phyloP scores from a whole-genome alignment of 2,113 vertebrate species.

The Anolis carolinensis region DNA sequence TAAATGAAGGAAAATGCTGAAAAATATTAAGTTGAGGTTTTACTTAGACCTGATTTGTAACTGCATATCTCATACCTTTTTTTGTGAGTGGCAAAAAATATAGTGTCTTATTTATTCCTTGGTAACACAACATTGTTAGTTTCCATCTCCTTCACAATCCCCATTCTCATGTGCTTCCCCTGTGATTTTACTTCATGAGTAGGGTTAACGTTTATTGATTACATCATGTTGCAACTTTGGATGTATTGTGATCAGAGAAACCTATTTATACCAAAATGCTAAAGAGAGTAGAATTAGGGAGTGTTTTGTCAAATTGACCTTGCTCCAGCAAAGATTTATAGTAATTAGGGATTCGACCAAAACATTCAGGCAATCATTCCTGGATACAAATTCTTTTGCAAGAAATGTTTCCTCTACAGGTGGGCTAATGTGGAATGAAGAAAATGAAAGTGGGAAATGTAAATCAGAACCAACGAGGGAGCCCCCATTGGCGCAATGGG shows the following conservation, averaged over 20 bases:
- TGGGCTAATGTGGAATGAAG: background rate
- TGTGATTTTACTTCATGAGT: background rate
- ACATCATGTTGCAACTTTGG: background rate
- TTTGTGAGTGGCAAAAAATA: background rate
- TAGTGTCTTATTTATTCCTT: background rate
- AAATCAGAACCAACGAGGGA: no score
- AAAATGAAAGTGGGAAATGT: background rate
- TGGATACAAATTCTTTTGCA: no score
- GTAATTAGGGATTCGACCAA: no score
- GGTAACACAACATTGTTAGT: background rate
- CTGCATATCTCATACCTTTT: background rate
- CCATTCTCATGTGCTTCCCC: background rate
- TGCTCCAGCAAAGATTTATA: no score
- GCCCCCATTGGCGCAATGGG: no score
- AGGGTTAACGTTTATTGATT: background rate
- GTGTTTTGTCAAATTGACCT: no score
- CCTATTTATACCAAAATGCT: no score
- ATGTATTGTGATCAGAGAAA: no score
- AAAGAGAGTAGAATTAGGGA: background rate
- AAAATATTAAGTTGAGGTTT: no score
- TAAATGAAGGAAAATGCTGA: background rate
- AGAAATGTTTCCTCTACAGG: background rate
- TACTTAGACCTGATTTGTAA: background rate
- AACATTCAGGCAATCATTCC: no score
- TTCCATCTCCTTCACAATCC: background rate